These are phyloP conservation scores for Streptopelia turtur DNA, from an alignment of 2,797 vertebrate species.

Conservation along the genomic window DNA sequence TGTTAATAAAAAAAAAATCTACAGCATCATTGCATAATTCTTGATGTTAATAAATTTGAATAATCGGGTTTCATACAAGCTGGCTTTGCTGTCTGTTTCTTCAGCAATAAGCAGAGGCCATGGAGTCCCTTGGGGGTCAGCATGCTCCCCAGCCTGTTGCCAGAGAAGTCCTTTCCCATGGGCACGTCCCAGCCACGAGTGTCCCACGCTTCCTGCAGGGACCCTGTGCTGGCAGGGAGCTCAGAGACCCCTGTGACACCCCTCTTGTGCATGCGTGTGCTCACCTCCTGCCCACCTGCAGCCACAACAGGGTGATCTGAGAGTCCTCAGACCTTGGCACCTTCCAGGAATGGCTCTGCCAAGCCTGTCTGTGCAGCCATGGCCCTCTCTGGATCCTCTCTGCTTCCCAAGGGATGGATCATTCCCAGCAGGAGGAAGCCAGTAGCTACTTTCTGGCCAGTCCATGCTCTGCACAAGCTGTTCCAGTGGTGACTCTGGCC, in stretches of 20 bases:
- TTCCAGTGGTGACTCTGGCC: not conserved
- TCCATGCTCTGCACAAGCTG: not conserved
- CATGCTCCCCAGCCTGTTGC: not conserved
- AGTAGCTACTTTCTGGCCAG: not conserved
- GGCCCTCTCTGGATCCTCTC: not conserved
- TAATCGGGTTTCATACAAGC: conserved; percentile 91
- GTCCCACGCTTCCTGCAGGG: accelerated
- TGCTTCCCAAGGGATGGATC: not conserved
- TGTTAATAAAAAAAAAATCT: conserved; percentile 92
- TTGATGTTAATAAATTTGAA: conserved; percentile 98
- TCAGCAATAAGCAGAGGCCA: not conserved
- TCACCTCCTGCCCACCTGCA: not conserved
- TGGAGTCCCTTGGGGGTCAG: not conserved
- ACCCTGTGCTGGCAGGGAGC: not conserved
- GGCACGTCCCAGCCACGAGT: not conserved
- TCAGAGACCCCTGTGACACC: not conserved
- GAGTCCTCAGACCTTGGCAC: not conserved
- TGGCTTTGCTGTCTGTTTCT: conserved; percentile 76
- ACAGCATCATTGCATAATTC: conserved; percentile 87
- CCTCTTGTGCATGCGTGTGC: not conserved
- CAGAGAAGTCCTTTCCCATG: not conserved
- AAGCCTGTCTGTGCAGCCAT: not conserved
- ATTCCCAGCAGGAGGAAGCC: not conserved
- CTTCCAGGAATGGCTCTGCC: not conserved
- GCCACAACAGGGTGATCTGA: accelerated